phyloP scores from a whole-genome alignment of 2,888 invertebrate species.

The Acrobasis repandana region DNA sequence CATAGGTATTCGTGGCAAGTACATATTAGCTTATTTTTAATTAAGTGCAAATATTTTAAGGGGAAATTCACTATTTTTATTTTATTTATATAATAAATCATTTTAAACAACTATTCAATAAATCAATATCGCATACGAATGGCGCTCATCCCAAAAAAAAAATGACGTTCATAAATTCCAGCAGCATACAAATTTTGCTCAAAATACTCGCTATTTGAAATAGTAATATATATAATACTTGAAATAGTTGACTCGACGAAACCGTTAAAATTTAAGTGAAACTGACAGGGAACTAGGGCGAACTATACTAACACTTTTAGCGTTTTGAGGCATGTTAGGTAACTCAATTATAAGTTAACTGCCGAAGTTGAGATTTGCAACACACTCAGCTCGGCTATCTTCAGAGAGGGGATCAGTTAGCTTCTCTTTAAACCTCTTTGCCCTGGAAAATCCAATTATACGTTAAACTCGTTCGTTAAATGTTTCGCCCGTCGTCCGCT shows the following conservation, averaged over 20 bases:
- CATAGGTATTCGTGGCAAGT: too few relatives aligned
- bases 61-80: too few relatives aligned
- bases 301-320: slow-evolving; percentile 28
- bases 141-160: too few relatives aligned
- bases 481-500: slow-evolving; percentile 23
- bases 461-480: slow-evolving; percentile 34
- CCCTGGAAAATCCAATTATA: slow-evolving; percentile 33
- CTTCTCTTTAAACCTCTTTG: slow-evolving; percentile 24
- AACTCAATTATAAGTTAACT: slow-evolving; percentile 34
- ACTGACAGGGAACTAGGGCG: slow-evolving; percentile 21
- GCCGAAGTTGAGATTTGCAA: slow-evolving; percentile 26
- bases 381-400: neutral
- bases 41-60: too few relatives aligned
- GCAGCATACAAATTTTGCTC: too few relatives aligned
- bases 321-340: slow-evolving; percentile 26
- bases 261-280: slow-evolving; percentile 1
- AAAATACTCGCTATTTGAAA: too few relatives aligned
- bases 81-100: too few relatives aligned
- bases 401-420: slow-evolving; percentile 12
- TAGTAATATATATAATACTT: too few relatives aligned
- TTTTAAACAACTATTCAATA: too few relatives aligned
- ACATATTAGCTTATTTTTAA: too few relatives aligned
- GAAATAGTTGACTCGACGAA: slow-evolving; percentile 13
- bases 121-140: too few relatives aligned
- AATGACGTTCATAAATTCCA: too few relatives aligned